Evolutionary conservation across 1,140 invertebrate genomes (phyloP).

Genomic region (Euschistus heros): DNA sequence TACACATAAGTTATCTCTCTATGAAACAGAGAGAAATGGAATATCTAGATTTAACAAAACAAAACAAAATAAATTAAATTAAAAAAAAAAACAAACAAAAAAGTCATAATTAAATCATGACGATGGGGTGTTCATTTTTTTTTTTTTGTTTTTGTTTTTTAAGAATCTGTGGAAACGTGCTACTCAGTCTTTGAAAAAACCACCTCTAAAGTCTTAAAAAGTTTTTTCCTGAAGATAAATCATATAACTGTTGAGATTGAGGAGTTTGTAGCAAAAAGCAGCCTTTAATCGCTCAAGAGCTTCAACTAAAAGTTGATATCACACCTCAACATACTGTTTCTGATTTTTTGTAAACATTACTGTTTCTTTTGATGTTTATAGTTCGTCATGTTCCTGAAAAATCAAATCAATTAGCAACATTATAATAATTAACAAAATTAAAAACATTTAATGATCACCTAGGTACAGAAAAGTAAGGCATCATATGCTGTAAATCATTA

Average conservation of each 20-base stretch:
- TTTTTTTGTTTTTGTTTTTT: neutral
- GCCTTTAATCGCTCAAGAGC: neutral
- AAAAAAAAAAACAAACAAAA: neutral
- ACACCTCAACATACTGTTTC: slow-evolving; percentile 1
- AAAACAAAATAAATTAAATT: neutral
- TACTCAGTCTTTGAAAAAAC: slow-evolving; percentile 16
- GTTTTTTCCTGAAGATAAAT: no score
- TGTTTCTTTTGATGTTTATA: slow-evolving; percentile 37
- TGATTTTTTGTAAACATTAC: neutral
- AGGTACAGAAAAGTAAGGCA: no score
- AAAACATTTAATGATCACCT: no score
- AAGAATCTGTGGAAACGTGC: slow-evolving; percentile 10
- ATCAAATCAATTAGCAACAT: slow-evolving; percentile 13
- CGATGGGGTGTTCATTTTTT: neutral
- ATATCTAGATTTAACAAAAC: neutral
- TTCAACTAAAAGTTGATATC: slow-evolving; percentile 9
- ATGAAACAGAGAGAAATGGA: neutral
- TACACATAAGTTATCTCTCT: neutral
- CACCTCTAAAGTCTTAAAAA: slow-evolving; percentile 1
- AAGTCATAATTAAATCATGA: neutral
- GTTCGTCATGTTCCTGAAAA: slow-evolving; percentile 50
- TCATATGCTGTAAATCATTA: no score
- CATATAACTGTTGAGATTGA: neutral
- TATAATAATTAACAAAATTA: no score
- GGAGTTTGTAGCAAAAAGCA: neutral